Evolutionary conservation across 2,113 vertebrate species (phyloP).

Genomic region (Bubo bubo): DNA sequence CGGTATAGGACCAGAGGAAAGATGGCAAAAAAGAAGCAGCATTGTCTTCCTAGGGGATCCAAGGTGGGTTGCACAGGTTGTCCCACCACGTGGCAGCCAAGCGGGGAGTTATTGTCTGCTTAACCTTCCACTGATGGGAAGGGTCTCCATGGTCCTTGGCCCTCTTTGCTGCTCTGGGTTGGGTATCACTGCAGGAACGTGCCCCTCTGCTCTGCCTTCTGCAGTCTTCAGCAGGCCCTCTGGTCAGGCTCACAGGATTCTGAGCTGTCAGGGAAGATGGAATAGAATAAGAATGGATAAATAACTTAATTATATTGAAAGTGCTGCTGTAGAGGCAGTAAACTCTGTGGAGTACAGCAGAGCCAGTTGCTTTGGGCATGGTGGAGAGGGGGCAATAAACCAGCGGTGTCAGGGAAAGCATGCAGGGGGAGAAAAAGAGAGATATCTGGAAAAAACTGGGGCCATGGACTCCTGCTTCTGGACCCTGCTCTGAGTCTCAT

Average conservation of each 20-base stretch:
- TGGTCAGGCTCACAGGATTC: fast-evolving
- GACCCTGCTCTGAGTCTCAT: fast-evolving
- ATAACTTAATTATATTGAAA: neutral
- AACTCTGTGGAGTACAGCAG: neutral
- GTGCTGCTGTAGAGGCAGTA: neutral
- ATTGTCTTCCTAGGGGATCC: neutral
- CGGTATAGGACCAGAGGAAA: fast-evolving
- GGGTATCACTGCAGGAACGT: neutral
- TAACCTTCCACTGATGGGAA: fast-evolving
- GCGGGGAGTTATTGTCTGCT: neutral
- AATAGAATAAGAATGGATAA: neutral
- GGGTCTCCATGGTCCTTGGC: fast-evolving
- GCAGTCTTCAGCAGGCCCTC: neutral
- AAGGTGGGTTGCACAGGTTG: fast-evolving
- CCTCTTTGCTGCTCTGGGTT: neutral
- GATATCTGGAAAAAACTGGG: neutral
- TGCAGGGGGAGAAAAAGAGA: neutral
- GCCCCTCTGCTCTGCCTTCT: neutral
- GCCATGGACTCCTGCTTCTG: neutral
- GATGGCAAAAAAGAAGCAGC: neutral
- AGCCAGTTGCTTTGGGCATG: fast-evolving
- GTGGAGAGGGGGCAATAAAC: neutral
- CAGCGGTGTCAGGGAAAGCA: fast-evolving
- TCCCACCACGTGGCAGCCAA: neutral
- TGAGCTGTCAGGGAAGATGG: neutral